Evolutionary conservation across 1,140 invertebrate genomes (phyloP), one percentile per base, ranked within the genome.

Genomic region (Meloidogyne hapla): DNA sequence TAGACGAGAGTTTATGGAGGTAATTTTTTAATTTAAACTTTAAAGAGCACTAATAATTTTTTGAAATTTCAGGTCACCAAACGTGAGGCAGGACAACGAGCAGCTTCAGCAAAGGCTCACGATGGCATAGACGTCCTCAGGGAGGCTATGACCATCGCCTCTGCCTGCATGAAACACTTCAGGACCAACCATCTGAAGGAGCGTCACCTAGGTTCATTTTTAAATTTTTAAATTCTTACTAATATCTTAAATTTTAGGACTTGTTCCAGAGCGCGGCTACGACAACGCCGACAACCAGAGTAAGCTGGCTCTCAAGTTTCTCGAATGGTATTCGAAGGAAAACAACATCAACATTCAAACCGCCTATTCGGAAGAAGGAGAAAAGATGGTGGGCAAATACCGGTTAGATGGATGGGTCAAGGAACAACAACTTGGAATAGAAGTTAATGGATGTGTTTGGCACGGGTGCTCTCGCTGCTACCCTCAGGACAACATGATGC

Each of bases 361-460:
- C 8, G 63, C 70, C 0, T 33, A 72, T 8, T 72, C 63, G 2
- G 12, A 18, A 10, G 70, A 23, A n/a, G 70, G 63, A 21, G 70
- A 72, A 63, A 23, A 67, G 8, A 64, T 12, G 9, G 25, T 61
- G 1, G 45, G 63, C 0, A 45, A 18, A 0, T 72, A 61, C 3
- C 8, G 21, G 0, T 8, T 72, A 0, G 70, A 72, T n/a, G 70
- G 70, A 6, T 73, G 48, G 21, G n/a, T 68, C 5, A 3, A 42
- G 0, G 25, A 68, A 1, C 13, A 56, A 15, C 13, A 33, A 5
- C 12, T 26, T 2, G 69, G 26, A 21, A 72, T 72, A n/a, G 70
- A 72, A 64, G 63, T 72, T n/a, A 61, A 72, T 10, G 70, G 70
- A 0, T 72, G 70, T 15, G 21, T 10, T 6, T 72, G 70, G 70